These are phyloP conservation scores for Ceratosolen solmsi DNA, from an alignment of 1,140 invertebrate genomes.

Conservation along the genomic window DNA sequence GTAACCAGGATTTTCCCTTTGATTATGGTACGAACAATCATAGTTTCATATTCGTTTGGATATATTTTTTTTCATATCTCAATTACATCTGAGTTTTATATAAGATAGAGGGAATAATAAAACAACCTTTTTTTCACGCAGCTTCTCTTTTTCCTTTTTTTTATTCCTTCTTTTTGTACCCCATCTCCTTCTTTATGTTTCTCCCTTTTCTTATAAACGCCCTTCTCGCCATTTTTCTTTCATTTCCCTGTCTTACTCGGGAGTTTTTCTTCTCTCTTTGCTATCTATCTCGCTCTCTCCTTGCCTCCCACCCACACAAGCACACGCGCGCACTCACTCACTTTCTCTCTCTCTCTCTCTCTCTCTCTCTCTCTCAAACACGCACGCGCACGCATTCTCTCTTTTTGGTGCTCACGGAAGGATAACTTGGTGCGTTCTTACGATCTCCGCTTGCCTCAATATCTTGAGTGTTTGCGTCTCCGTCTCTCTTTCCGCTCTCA, in stretches of 20 bases:
- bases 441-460: slow-evolving; percentile 61
- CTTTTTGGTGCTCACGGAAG: neutral
- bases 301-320: neutral
- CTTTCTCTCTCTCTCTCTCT: neutral
- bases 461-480: slow-evolving; percentile 57
- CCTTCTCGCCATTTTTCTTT: slow-evolving; percentile 55
- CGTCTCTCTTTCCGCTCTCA: slow-evolving; percentile 11
- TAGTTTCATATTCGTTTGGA: neutral
- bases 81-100: slow-evolving; percentile 20
- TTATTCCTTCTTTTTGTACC: neutral
- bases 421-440: slow-evolving; percentile 60
- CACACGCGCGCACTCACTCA: too few relatives aligned
- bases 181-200: neutral
- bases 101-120: slow-evolving; percentile 10
- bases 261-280: neutral
- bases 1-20: too few relatives aligned
- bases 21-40: too few relatives aligned
- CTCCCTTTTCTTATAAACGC: slow-evolving; percentile 55
- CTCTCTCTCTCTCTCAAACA: too few relatives aligned
- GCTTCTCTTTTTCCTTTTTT: neutral
- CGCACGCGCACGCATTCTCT: neutral
- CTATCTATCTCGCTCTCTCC: neutral
- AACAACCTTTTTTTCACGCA: neutral
- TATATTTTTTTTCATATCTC: slow-evolving; percentile 38
- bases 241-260: slow-evolving; percentile 30